A percentile compares a stretch with the other conserved stretches of the same genome.
These are phyloP conservation scores for Tineola bisselliella DNA, from an alignment of 2,888 invertebrate genomes.

Conservation along the genomic window DNA sequence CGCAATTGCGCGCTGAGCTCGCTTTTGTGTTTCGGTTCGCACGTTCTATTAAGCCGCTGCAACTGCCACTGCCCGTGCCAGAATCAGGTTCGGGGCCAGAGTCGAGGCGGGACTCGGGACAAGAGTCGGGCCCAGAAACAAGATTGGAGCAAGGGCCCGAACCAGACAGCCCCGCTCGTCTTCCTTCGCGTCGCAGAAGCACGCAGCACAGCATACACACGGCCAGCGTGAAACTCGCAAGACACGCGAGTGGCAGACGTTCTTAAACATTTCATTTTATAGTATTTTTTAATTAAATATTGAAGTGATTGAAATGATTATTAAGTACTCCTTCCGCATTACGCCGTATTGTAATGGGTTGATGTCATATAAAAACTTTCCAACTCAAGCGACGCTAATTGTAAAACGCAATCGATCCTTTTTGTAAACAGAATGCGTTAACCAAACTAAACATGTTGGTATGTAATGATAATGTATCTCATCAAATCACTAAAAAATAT, in stretches of 20 bases:
- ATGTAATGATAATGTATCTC: too few species aligned
- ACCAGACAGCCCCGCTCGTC: conserved; percentile 11
- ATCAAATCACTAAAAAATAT: too few species aligned
- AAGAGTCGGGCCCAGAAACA: neutral
- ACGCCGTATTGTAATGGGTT: too few species aligned
- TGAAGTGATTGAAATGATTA: too few species aligned
- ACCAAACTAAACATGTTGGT: too few species aligned
- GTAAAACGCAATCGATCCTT: too few species aligned
- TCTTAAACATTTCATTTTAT: too few species aligned
- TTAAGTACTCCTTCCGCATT: too few species aligned
- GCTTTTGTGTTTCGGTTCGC: conserved; percentile 53
- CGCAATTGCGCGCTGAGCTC: conserved; percentile 40
- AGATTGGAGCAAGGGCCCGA: neutral
- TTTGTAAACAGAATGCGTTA: too few species aligned
- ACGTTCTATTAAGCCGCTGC: conserved; percentile 43
- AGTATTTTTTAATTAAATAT: too few species aligned
- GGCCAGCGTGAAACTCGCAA: conserved; percentile 45
- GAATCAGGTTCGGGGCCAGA: conserved; percentile 5
- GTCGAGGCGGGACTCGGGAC: neutral
- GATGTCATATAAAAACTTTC: too few species aligned
- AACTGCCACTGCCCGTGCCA: conserved; percentile 25
- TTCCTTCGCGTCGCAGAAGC: conserved; percentile 18
- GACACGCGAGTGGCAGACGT: conserved; percentile 25
- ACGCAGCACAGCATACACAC: conserved; percentile 45
- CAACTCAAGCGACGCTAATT: too few species aligned